These are phyloP conservation scores for Chamaea fasciata DNA, from an alignment of 2,113 vertebrate genomes.

Conservation along the genomic window DNA sequence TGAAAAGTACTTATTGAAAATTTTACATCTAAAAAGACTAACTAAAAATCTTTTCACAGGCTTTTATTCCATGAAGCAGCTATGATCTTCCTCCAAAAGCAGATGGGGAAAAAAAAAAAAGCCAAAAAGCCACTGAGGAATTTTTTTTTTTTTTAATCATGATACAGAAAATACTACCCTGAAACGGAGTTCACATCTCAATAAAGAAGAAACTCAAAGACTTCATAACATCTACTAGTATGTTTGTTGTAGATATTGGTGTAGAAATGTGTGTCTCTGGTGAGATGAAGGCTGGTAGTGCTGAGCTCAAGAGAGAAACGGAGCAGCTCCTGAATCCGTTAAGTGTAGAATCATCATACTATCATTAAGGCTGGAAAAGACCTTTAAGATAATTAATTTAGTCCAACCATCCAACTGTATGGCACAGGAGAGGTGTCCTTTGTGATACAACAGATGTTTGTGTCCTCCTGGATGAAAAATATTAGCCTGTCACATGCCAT, in stretches of 20 bases:
- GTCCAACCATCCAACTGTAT: not conserved
- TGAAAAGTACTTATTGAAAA: conserved; percentile 19
- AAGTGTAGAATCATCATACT: not conserved
- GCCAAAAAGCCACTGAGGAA: not conserved
- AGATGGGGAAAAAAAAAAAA: not conserved
- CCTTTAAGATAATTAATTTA: not conserved
- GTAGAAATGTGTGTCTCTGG: accelerated
- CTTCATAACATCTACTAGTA: not conserved
- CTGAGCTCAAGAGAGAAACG: not conserved
- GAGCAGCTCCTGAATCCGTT: not conserved
- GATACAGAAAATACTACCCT: not conserved
- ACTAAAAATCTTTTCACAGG: not conserved
- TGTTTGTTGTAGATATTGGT: not conserved
- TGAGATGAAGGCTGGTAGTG: not conserved
- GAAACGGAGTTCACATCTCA: not conserved
- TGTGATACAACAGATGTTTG: no score
- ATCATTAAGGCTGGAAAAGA: not conserved
- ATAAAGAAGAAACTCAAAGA: not conserved
- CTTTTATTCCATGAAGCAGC: not conserved
- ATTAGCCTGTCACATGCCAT: not conserved
- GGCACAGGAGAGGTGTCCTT: not conserved
- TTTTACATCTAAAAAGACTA: not conserved
- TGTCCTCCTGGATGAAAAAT: not conserved
- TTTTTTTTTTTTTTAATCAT: no score
- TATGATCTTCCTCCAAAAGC: not conserved